Percentiles rank a stretch among this genome's conserved stretches.
These are phyloP conservation scores for Hydropotes inermis DNA, from an alignment of 2,113 vertebrate genomes.

Conservation along the genomic window DNA sequence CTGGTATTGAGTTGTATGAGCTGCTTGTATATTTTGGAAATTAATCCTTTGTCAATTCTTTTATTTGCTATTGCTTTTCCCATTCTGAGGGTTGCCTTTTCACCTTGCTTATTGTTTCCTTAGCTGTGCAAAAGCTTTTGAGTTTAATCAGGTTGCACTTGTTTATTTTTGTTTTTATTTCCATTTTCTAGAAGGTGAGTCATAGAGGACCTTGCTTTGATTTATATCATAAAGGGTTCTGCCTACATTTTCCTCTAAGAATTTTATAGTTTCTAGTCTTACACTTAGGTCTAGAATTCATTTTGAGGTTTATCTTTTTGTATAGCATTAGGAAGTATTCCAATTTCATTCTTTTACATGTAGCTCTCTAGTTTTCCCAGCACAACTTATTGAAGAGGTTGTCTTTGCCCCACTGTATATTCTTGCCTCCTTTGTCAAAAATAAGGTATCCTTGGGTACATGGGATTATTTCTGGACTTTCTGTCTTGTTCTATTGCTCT, in stretches of 20 bases:
- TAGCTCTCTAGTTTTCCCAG: background rate
- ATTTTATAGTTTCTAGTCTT: background rate
- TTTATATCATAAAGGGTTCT: background rate
- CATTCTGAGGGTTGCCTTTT: background rate
- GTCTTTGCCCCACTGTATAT: background rate
- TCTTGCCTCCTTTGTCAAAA: background rate
- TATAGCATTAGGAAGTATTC: background rate
- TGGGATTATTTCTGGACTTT: background rate
- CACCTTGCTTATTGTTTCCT: background rate
- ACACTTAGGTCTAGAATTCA: background rate
- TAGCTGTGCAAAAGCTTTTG: background rate
- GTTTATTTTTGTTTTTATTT: background rate
- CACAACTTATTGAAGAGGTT: background rate
- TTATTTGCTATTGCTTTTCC: background rate
- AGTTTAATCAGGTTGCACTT: background rate
- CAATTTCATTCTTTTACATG: background rate
- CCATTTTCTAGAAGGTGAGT: background rate
- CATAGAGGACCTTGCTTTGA: background rate
- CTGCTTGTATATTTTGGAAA: too few relatives aligned
- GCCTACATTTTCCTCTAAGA: background rate
- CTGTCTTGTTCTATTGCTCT: background rate
- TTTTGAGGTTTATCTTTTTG: background rate
- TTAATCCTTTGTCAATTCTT: too few relatives aligned
- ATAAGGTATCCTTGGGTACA: background rate
- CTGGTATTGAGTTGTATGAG: too few relatives aligned